Conservation (phyloP, 2,888 invertebrate genomes). For the Julus scandinavius region DNA sequence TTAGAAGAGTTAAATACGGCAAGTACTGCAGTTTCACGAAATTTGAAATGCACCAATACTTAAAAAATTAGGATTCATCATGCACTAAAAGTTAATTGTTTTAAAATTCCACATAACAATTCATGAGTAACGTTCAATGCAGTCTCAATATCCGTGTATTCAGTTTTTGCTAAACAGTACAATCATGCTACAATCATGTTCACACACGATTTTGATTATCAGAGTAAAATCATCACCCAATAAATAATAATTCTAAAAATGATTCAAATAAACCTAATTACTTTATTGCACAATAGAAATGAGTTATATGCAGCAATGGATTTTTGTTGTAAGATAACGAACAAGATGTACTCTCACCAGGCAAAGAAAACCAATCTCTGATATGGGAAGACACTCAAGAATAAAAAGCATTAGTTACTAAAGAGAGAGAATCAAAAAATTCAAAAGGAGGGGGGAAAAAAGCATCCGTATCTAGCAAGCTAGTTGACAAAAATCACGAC, state of each 20-base stretch:
- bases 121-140: neutral
- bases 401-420: slow-evolving; percentile 40
- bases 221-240: neutral
- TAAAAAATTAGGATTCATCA: neutral
- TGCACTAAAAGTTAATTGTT: neutral
- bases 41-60: neutral
- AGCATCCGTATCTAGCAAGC: neutral
- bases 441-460: neutral
- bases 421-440: slow-evolving; percentile 31
- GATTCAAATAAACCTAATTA: slow-evolving; percentile 52
- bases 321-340: slow-evolving; percentile 47
- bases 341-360: slow-evolving; percentile 42
- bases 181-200: neutral
- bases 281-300: slow-evolving; percentile 54
- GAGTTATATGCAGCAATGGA: slow-evolving; percentile 41
- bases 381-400: slow-evolving; percentile 53
- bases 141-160: neutral
- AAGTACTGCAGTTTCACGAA: neutral
- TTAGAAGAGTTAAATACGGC: no score
- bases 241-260: neutral
- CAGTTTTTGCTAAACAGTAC: neutral
- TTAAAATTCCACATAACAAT: neutral
- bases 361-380: slow-evolving; percentile 49
- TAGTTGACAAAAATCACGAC: slow-evolving; percentile 30
- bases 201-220: neutral